Evolutionary conservation across 2,888 invertebrate species (phyloP), one percentile per base, ranked within the genome.

Genomic region (Pterostichus madidus): DNA sequence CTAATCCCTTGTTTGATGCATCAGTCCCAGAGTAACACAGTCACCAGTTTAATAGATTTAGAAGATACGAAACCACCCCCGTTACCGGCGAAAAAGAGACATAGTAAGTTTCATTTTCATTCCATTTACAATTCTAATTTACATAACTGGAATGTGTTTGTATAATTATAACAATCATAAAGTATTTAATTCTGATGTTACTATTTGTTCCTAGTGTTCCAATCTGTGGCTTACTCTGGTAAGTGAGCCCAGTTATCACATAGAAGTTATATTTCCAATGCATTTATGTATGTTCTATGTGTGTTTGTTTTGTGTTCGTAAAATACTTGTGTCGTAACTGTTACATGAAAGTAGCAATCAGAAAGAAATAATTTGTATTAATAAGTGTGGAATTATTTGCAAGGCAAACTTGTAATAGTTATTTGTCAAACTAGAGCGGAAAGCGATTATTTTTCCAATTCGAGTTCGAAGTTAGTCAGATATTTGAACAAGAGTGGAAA

Each of bases 191-290:
- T 39, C 39, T 39, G 39, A 39, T 8, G 39, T 39, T 39, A 8
- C 39, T 75, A 84, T 86, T 86, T 87, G 85, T 87, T 90, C 90
- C 89, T 94, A 96, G 96, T 96, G 96, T 96, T 96, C 95, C 96
- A 96, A 95, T 96, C 96, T 93, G 96, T 96, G 95, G 96, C 96
- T 92, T 96, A 96, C 93, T 96, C 96, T 92, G 96, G 96, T 96
- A 96, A 96, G 96, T 95, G 92, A 92, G 92, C 92, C 90, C 89
- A 71, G 68, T 71, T 44, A 71, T 35, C 17, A 35, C 24, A 71
- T 71, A 32, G 24, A 61, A 61, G 91, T 61, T 11, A 32, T 32
- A 61, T 85, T 84, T 80, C 59, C 73, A 73, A 83, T 68, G 71
- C 49, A 31, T 49, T 83, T 83, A 78, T 84, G 71, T 79, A 64